Conservation (phyloP, 2,888 invertebrate genomes). For the Gasteruption jaculator region DNA sequence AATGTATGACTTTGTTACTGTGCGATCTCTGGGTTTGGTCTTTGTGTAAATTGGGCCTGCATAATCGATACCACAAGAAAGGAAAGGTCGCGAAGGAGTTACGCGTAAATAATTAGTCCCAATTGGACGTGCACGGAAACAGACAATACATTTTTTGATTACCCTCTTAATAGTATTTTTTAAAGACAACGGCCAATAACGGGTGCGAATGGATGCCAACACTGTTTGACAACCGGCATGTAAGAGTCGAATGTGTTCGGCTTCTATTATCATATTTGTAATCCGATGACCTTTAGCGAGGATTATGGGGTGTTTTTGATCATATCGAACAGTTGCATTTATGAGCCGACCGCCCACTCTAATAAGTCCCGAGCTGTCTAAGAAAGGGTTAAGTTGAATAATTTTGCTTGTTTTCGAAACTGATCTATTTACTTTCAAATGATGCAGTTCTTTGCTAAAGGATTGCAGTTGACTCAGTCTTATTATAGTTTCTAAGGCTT, state of each 20-base stretch:
- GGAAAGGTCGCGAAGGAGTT: constrained; percentile 6
- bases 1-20: constrained; percentile 13
- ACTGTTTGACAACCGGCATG: too few relatives aligned
- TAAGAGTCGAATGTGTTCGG: constrained; percentile 4
- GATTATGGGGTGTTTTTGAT: constrained; percentile 19
- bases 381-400: constrained; percentile 11
- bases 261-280: constrained; percentile 8
- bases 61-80: constrained; percentile 12
- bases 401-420: neutral
- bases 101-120: too few relatives aligned
- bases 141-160: constrained; percentile 9
- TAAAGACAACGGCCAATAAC: neutral
- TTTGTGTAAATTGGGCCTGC: constrained; percentile 13
- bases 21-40: neutral
- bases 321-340: constrained; percentile 9
- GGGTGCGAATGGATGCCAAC: neutral
- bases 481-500: neutral
- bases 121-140: constrained; percentile 15
- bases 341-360: constrained; percentile 22
- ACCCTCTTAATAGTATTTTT: constrained; percentile 7
- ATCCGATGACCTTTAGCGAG: constrained; percentile 8
- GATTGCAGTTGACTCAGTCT: constrained; percentile 6
- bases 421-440: neutral
- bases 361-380: constrained; percentile 15
- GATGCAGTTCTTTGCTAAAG: neutral